A percentile compares a stretch with the other conserved stretches of the same genome.
Conservation (phyloP, 1,140 invertebrate species). For the Aphelinus atriplicis region DNA sequence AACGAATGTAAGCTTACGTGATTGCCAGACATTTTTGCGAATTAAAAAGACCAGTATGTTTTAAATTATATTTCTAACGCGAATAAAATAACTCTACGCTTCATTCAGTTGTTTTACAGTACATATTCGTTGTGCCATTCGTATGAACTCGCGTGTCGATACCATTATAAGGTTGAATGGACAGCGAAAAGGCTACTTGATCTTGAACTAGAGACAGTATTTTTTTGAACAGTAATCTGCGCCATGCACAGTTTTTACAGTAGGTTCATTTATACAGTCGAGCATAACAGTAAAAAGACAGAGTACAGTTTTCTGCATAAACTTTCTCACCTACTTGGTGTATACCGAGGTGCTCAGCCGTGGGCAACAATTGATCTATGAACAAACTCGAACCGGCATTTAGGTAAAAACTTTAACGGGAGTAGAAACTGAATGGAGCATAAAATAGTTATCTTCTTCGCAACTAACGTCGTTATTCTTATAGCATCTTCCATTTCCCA, state of each 20-base stretch:
- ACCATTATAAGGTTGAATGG: not conserved
- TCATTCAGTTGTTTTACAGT: no score
- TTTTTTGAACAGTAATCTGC: constrained; percentile 25
- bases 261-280: constrained; percentile 12
- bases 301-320: constrained; percentile 19
- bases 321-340: constrained; percentile 18
- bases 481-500: constrained; percentile 48
- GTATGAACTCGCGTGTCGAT: not conserved
- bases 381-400: constrained; percentile 37
- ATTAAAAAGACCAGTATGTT: no score
- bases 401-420: constrained; percentile 46
- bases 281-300: constrained; percentile 17
- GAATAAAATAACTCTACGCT: no score
- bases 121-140: no score
- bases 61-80: no score
- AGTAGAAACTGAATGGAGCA: constrained; percentile 42
- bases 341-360: not conserved
- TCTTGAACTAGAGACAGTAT: constrained; percentile 11
- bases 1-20: no score
- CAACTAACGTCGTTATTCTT: constrained; percentile 43
- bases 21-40: no score
- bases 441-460: constrained; percentile 52
- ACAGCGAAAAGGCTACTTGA: not conserved
- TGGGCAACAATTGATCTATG: constrained; percentile 15
- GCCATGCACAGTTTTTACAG: not conserved